phyloP scores from a whole-genome alignment of 2,797 vertebrate genomes.

The Sebastes variabilis region DNA sequence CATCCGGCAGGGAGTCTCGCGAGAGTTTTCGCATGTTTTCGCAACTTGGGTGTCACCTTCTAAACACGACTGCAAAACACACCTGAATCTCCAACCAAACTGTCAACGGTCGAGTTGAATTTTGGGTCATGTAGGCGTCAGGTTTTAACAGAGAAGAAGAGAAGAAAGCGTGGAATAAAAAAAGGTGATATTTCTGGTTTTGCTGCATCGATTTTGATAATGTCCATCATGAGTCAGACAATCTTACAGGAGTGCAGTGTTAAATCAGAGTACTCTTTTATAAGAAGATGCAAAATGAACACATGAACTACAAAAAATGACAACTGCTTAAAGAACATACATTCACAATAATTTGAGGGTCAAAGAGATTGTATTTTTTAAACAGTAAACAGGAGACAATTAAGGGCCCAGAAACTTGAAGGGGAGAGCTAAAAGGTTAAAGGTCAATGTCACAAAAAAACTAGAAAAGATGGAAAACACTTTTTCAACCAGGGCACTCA shows the following conservation, averaged over 20 bases:
- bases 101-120: background rate
- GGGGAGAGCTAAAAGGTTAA: slow-evolving; percentile 13
- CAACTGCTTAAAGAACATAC: background rate
- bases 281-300: background rate
- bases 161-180: background rate
- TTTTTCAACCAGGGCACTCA: background rate
- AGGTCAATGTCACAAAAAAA: slow-evolving; percentile 14
- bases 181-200: background rate
- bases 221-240: background rate
- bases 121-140: background rate
- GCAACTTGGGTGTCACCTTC: no score
- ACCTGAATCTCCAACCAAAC: background rate
- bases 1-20: no score
- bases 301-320: background rate
- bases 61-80: background rate
- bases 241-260: background rate
- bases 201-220: no score
- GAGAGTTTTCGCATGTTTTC: no score
- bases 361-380: background rate
- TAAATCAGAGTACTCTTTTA: background rate
- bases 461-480: no score
- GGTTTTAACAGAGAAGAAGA: background rate
- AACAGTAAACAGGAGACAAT: background rate
- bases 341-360: background rate
- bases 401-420: background rate